Evolutionary conservation across 2,113 vertebrate genomes (phyloP).

Genomic region (Heterotilapia buettikoferi): DNA sequence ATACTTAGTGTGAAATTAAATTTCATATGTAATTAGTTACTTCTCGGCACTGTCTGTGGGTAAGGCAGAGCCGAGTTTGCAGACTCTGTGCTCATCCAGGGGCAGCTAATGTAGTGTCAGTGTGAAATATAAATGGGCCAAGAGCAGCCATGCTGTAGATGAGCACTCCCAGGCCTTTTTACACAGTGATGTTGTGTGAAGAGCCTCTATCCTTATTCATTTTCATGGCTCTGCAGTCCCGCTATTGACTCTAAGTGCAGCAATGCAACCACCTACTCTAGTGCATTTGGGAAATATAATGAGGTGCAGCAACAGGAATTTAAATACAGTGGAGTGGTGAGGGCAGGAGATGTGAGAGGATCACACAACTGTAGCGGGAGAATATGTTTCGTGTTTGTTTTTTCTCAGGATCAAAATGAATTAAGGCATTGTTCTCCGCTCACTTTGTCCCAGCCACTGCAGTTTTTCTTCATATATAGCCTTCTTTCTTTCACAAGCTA

Average conservation of each 20-base stretch:
- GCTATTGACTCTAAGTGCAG: constrained; percentile 61
- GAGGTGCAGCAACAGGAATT: constrained; percentile 38
- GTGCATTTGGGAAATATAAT: constrained; percentile 53
- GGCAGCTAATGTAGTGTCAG: constrained; percentile 56
- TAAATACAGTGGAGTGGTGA: constrained; percentile 45
- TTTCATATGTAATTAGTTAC: background rate
- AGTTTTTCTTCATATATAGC: background rate
- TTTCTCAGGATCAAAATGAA: constrained; percentile 10
- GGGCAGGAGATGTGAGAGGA: constrained; percentile 43
- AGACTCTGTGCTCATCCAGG: constrained; percentile 39
- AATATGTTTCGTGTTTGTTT: constrained; percentile 35
- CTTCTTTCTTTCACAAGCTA: constrained; percentile 20
- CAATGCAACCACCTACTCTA: constrained; percentile 49
- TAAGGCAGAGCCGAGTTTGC: background rate
- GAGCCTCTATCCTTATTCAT: constrained; percentile 51
- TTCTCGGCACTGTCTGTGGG: background rate
- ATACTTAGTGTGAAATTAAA: background rate
- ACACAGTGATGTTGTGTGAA: constrained; percentile 38
- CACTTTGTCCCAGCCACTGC: background rate
- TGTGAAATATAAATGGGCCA: constrained; percentile 59
- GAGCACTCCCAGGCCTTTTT: constrained; percentile 52
- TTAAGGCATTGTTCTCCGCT: constrained; percentile 14
- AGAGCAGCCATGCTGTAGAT: constrained; percentile 49
- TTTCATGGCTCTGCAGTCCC: constrained; percentile 43
- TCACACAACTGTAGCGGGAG: constrained; percentile 11